phyloP scores from a whole-genome alignment of 2,113 vertebrate genomes.

The Lophotis ruficrista region DNA sequence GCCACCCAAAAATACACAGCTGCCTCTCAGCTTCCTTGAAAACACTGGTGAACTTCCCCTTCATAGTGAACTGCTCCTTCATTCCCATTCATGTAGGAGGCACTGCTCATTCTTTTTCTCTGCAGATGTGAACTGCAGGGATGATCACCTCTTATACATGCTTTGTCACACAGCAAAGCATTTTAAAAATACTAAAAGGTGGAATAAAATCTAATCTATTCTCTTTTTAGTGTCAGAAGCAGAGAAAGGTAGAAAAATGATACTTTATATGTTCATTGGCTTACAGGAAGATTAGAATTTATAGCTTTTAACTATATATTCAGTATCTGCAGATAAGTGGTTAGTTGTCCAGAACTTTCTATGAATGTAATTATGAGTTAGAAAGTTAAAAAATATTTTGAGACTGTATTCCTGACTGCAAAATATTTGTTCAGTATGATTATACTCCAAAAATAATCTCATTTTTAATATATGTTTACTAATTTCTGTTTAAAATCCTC shows the following conservation, averaged over 20 bases:
- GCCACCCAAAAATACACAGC: not conserved
- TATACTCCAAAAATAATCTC: not conserved
- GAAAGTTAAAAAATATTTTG: not conserved
- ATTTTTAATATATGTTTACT: not conserved
- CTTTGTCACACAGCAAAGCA: not conserved
- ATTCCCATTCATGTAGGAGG: not conserved
- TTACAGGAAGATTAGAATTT: not conserved
- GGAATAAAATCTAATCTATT: not conserved
- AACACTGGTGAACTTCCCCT: not conserved
- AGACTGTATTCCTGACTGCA: not conserved
- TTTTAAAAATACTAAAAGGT: not conserved
- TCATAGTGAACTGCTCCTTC: not conserved
- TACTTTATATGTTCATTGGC: not conserved
- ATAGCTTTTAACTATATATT: not conserved
- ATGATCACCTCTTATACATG: not conserved
- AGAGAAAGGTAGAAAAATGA: not conserved
- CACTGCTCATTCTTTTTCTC: not conserved
- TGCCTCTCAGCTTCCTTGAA: not conserved
- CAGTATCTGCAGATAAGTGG: not conserved
- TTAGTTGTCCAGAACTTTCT: not conserved
- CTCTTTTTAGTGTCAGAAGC: not conserved
- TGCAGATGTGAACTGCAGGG: not conserved
- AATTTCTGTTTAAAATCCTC: not conserved
- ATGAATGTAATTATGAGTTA: not conserved
- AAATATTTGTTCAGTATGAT: not conserved